Conservation (phyloP, 2,888 invertebrate species). For the Prosopocoilus inquinatus region DNA sequence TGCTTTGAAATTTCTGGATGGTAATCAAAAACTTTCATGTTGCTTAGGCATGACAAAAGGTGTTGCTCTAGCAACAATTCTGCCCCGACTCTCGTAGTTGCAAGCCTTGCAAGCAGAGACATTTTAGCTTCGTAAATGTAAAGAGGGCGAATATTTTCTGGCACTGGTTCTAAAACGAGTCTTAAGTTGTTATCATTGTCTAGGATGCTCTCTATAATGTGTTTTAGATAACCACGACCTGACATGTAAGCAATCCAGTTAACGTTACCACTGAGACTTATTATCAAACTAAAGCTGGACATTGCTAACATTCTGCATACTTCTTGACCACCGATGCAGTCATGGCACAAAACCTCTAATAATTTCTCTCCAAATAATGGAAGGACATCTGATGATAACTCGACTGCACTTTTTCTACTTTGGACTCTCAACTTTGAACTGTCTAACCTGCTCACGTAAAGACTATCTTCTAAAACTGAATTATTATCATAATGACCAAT, state of each 20-base stretch:
- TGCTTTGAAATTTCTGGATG: slow-evolving; percentile 65
- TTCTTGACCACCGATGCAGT: slow-evolving; percentile 85
- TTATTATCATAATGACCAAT: slow-evolving; percentile 49
- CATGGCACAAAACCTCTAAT: slow-evolving; percentile 78
- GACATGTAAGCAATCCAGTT: slow-evolving; percentile 63
- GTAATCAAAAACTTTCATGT: slow-evolving; percentile 67
- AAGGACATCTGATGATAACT: slow-evolving; percentile 60
- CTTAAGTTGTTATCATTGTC: slow-evolving; percentile 71
- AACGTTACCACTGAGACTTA: slow-evolving; percentile 71
- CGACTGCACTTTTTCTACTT: slow-evolving; percentile 46
- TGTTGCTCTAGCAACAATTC: slow-evolving; percentile 62
- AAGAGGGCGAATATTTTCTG: slow-evolving; percentile 69
- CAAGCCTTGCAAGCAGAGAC: slow-evolving; percentile 71
- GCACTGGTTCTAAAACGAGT: slow-evolving; percentile 64
- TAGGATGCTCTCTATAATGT: slow-evolving; percentile 76
- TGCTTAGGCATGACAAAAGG: slow-evolving; percentile 61
- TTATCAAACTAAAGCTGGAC: slow-evolving; percentile 74
- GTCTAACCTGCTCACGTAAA: slow-evolving; percentile 67
- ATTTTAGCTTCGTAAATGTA: slow-evolving; percentile 89
- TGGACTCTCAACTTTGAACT: slow-evolving; percentile 49
- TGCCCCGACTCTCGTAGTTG: slow-evolving; percentile 66
- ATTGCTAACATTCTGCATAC: slow-evolving; percentile 87
- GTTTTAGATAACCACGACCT: slow-evolving; percentile 72
- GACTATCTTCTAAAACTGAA: slow-evolving; percentile 44
- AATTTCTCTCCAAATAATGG: slow-evolving; percentile 77